Conservation (phyloP, 2,888 invertebrate genomes). For the Agrochola litura region DNA sequence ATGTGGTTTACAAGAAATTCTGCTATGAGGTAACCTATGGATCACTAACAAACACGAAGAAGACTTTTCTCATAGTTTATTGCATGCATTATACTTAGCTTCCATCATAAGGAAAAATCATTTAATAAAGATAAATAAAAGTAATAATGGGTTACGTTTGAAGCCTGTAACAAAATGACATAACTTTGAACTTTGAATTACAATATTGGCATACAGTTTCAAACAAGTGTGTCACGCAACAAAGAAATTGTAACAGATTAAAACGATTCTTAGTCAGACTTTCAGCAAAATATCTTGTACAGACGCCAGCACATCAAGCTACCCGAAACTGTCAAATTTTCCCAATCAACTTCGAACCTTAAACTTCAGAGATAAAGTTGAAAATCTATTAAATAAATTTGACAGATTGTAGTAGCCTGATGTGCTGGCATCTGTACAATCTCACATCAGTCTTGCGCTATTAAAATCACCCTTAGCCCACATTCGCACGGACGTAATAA, state of each 20-base stretch:
- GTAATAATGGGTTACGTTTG: neutral
- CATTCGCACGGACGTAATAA: too few relatives aligned
- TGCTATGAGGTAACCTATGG: neutral
- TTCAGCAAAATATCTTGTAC: neutral
- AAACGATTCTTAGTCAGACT: neutral
- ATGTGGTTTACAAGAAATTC: neutral
- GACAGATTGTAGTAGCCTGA: too few relatives aligned
- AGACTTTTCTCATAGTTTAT: neutral
- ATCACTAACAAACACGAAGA: neutral
- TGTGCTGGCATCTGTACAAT: too few relatives aligned
- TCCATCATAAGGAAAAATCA: neutral
- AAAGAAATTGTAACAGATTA: neutral
- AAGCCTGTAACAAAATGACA: neutral
- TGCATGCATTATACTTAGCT: neutral
- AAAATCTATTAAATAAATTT: too few relatives aligned
- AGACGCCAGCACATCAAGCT: neutral
- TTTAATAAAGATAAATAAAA: neutral
- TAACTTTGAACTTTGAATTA: constrained; percentile 28
- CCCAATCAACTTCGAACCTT: too few relatives aligned
- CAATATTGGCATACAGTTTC: neutral
- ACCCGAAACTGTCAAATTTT: too few relatives aligned
- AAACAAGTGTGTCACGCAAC: neutral
- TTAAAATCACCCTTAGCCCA: too few relatives aligned
- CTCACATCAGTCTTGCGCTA: too few relatives aligned
- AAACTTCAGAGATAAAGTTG: too few relatives aligned